Conservation (phyloP, 2,113 vertebrate species). For the Caranx ignobilis region DNA sequence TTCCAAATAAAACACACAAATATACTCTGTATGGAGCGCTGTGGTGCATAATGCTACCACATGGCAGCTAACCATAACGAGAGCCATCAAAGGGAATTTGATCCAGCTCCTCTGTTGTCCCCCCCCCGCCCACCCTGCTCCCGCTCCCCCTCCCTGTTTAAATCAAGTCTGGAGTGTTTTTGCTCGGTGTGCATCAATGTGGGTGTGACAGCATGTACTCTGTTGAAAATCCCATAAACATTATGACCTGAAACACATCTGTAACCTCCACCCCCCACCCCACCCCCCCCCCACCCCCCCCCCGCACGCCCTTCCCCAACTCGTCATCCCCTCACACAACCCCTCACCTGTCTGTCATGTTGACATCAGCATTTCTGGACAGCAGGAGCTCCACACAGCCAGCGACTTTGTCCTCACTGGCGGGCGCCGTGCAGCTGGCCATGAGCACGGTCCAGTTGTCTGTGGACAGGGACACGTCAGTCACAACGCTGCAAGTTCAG, state of each 20-base stretch:
- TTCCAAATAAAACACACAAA: constrained; percentile 74
- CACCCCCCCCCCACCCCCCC: too few relatives aligned
- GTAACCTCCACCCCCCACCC: neutral
- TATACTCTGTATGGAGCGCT: constrained; percentile 56
- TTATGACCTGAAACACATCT: constrained; percentile 49
- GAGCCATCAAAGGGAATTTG: constrained; percentile 68
- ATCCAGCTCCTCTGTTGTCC: constrained; percentile 36
- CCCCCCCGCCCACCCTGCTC: neutral
- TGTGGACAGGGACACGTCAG: constrained; percentile 60
- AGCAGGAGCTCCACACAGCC: constrained; percentile 93
- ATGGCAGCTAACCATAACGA: constrained; percentile 65
- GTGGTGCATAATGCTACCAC: constrained; percentile 71
- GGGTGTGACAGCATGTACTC: constrained; percentile 32
- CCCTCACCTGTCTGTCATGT: constrained; percentile 89
- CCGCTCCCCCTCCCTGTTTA: constrained; percentile 5
- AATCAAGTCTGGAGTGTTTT: constrained; percentile 43
- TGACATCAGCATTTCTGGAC: constrained; percentile 92
- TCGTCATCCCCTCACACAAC: too few relatives aligned
- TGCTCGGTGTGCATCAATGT: constrained; percentile 36
- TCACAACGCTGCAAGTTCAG: too few relatives aligned
- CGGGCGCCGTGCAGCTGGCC: constrained; percentile 88
- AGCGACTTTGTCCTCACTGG: constrained; percentile 87
- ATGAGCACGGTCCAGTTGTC: constrained; percentile 91
- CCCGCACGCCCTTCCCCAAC: too few relatives aligned
- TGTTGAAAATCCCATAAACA: constrained; percentile 46